phyloP scores from a whole-genome alignment of 2,113 vertebrate genomes.

The Prunella himalayana region DNA sequence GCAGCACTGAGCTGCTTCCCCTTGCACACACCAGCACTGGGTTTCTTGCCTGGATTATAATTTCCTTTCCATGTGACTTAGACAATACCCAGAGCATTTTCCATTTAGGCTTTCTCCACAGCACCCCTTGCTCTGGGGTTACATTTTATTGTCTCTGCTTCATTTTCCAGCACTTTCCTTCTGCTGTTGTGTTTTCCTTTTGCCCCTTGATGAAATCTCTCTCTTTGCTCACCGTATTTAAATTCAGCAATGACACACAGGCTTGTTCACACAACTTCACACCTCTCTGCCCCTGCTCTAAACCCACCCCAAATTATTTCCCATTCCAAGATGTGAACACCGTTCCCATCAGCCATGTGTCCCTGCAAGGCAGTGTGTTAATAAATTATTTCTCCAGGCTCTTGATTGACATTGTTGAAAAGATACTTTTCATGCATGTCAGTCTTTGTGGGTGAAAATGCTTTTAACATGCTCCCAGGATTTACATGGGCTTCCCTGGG shows the following conservation, averaged over 20 bases:
- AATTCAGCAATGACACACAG: background rate
- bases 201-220: background rate
- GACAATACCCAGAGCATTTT: slow-evolving; percentile 7
- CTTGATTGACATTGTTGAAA: slow-evolving; percentile 53
- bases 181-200: background rate
- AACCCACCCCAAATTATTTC: background rate
- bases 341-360: background rate
- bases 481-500: slow-evolving; percentile 60
- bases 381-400: slow-evolving; percentile 18
- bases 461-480: slow-evolving; percentile 55
- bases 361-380: background rate
- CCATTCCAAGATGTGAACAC: background rate
- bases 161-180: background rate
- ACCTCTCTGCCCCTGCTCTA: background rate
- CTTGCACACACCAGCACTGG: background rate
- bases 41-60: background rate
- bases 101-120: background rate
- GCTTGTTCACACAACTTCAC: background rate
- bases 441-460: slow-evolving; percentile 52
- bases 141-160: background rate
- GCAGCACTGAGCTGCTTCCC: background rate
- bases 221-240: background rate
- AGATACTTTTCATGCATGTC: slow-evolving; percentile 3
- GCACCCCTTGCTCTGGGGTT: background rate
- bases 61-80: background rate